Conservation (phyloP, 2,888 invertebrate species). For the Harpalus rufipes region DNA sequence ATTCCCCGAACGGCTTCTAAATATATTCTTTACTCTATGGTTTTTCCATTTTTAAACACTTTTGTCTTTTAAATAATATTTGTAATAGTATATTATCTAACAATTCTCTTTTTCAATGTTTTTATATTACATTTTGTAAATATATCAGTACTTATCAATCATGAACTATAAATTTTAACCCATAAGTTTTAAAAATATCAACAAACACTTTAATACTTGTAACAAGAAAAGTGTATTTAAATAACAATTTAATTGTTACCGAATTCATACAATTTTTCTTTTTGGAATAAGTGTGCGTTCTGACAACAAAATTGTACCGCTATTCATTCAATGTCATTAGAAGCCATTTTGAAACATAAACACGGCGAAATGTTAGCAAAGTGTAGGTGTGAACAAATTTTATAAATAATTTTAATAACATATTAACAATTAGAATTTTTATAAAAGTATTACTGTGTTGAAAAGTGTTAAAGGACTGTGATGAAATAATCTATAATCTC, state of each 20-base stretch:
- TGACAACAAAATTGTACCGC: conserved; percentile 60
- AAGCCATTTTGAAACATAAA: conserved; percentile 68
- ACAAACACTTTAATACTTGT: too few relatives aligned
- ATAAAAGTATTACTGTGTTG: conserved; percentile 14
- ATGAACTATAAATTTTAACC: too few relatives aligned
- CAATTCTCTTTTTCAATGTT: not conserved
- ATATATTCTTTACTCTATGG: too few relatives aligned
- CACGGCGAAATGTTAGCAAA: conserved; percentile 35
- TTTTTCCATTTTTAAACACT: not conserved
- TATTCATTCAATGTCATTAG: conserved; percentile 55
- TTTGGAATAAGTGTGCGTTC: conserved; percentile 54
- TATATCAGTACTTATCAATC: too few relatives aligned
- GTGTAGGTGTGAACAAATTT: conserved; percentile 53
- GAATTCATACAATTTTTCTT: conserved; percentile 37
- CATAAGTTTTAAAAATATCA: too few relatives aligned
- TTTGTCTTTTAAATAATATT: not conserved
- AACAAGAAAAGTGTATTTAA: too few relatives aligned
- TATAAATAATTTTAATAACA: conserved; percentile 30
- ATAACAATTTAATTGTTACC: not conserved
- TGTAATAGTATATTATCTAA: not conserved
- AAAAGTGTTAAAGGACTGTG: conserved; percentile 45
- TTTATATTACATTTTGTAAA: too few relatives aligned
- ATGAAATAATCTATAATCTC: conserved; percentile 19
- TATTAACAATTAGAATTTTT: conserved; percentile 18
- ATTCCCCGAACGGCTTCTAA: too few relatives aligned